Percentiles rank a stretch among this genome's conserved stretches.
phyloP scores from a whole-genome alignment of 2,797 vertebrate genomes.

The Rhinichthys osculus region DNA sequence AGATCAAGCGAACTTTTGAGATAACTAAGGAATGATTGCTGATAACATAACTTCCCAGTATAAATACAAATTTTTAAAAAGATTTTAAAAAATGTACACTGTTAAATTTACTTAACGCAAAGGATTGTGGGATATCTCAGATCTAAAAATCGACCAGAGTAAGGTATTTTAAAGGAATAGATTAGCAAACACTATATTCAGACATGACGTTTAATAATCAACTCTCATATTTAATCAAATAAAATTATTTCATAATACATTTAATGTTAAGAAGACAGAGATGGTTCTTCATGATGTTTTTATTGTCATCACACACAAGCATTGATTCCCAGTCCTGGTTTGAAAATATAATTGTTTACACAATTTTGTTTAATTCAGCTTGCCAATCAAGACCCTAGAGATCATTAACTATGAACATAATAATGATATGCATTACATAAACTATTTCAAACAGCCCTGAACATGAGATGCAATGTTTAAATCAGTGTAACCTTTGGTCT shows the following conservation, averaged over 20 bases:
- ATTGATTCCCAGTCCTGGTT: neutral
- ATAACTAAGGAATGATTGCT: neutral
- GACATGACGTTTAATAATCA: neutral
- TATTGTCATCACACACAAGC: conserved; percentile 18
- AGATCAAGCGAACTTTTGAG: neutral
- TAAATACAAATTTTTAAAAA: neutral
- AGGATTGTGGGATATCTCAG: neutral
- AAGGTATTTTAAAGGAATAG: neutral
- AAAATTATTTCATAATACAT: accelerated
- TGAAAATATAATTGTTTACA: conserved; percentile 16
- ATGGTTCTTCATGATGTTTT: neutral
- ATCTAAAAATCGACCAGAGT: neutral
- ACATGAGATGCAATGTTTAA: neutral
- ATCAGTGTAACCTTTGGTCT: conserved; percentile 7
- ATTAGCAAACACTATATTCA: neutral
- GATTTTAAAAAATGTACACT: neutral
- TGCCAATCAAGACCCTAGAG: neutral
- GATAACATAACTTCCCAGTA: neutral
- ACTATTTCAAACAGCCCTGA: neutral
- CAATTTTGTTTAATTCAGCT: neutral
- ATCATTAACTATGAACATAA: neutral
- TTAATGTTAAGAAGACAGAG: neutral
- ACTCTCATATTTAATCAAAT: neutral
- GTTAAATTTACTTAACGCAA: neutral
- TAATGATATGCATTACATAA: conserved; percentile 18